phyloP scores from a whole-genome alignment of 2,113 vertebrate genomes.

The Cavia porcellus region DNA sequence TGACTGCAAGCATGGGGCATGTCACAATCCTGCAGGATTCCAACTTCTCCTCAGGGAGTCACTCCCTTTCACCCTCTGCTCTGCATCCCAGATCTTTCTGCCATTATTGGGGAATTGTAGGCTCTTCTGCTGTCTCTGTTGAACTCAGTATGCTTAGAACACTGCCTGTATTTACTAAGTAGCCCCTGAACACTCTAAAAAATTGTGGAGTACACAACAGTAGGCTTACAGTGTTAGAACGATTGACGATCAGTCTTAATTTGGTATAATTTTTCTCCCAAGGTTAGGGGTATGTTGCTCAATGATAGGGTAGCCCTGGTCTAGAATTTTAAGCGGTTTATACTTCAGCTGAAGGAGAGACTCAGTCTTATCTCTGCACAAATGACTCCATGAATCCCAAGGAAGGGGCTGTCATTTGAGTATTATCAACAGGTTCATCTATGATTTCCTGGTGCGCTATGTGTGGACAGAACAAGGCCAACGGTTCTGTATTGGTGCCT shows the following conservation, averaged over 20 bases:
- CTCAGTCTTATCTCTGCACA: background rate
- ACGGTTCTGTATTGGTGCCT: background rate
- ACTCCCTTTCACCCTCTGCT: background rate
- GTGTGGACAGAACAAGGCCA: background rate
- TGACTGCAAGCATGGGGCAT: background rate
- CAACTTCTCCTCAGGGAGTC: background rate
- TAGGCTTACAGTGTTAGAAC: background rate
- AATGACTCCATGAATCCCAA: background rate
- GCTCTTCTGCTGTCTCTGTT: background rate
- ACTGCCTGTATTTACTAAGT: background rate
- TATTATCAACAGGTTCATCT: background rate
- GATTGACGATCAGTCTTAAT: background rate
- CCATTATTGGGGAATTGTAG: background rate
- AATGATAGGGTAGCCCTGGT: background rate
- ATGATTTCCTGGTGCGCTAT: background rate
- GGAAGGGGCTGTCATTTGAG: background rate
- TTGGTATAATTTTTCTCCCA: background rate
- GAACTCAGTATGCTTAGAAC: background rate
- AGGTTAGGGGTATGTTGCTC: background rate
- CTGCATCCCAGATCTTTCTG: background rate
- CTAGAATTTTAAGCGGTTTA: background rate
- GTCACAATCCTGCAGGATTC: no score
- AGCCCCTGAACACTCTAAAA: background rate
- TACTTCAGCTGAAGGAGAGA: conserved; percentile 18
- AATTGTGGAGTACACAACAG: background rate